These are phyloP conservation scores for Aurelia coerulea DNA, from an alignment of 30 jellyfish, hydroid and myxozoan species.

Conservation along the genomic window DNA sequence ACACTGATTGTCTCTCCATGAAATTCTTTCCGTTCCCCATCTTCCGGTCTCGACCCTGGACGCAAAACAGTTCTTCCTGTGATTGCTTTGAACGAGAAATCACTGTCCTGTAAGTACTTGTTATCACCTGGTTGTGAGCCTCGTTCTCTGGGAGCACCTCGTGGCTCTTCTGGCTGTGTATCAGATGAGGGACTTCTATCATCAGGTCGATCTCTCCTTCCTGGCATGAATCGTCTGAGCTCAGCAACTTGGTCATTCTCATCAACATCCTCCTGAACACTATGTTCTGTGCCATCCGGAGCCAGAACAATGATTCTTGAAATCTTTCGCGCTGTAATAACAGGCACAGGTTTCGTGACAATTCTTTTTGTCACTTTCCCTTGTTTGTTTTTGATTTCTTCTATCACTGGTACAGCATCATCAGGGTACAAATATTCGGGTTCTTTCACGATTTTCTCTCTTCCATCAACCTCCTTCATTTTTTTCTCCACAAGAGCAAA, in stretches of 20 bases:
- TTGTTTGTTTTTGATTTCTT: constrained; percentile 60
- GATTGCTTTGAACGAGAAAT: not conserved
- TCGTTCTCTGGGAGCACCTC: not conserved
- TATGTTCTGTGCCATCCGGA: constrained; percentile 71
- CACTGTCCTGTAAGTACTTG: not conserved
- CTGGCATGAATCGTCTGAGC: constrained; percentile 16
- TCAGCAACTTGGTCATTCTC: constrained; percentile 39
- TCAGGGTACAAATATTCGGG: constrained; percentile 75
- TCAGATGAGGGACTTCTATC: not conserved
- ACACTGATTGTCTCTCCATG: no score
- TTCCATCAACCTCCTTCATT: constrained; percentile 49
- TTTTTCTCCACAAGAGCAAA: constrained; percentile 34
- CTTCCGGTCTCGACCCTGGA: no score
- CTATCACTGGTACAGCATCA: constrained; percentile 64
- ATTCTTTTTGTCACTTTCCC: constrained; percentile 67
- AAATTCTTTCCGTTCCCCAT: no score
- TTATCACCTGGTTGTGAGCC: not conserved
- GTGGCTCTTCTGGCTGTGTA: not conserved
- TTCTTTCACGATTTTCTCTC: constrained; percentile 50
- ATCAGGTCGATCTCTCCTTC: not conserved
- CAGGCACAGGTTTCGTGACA: constrained; percentile 70
- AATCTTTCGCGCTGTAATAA: constrained; percentile 65
- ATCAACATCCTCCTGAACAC: constrained; percentile 80
- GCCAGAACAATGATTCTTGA: constrained; percentile 63
- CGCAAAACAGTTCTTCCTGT: not conserved